Evolutionary conservation across 2,888 invertebrate species (phyloP).

Genomic region (Mythimna lalbum): DNA sequence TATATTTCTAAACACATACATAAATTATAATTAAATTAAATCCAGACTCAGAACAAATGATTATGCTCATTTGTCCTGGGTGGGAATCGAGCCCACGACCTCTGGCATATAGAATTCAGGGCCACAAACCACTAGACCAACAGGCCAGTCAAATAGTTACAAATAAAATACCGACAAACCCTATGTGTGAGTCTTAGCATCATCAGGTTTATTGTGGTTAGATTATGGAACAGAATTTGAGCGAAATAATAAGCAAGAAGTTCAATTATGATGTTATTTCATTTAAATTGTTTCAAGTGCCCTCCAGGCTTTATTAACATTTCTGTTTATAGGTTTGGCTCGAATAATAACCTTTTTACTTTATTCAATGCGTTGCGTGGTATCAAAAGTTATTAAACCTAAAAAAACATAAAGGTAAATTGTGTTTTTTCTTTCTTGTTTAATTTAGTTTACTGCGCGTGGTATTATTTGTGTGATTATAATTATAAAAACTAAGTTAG

Average conservation of each 20-base stretch:
- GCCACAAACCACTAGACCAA: no score
- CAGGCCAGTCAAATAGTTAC: neutral
- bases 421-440: neutral
- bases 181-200: neutral
- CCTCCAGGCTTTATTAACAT: constrained; percentile 43
- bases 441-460: no score
- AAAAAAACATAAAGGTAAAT: constrained; percentile 13
- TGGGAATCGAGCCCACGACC: no score
- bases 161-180: neutral
- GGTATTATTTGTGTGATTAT: no score
- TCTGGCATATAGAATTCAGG: no score
- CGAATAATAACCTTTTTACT: constrained; percentile 31
- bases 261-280: constrained; percentile 25
- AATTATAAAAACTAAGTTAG: neutral
- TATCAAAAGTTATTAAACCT: constrained; percentile 21
- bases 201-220: constrained; percentile 15
- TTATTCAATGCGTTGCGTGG: constrained; percentile 2
- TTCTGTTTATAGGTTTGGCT: neutral
- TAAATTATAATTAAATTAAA: no score
- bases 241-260: constrained; percentile 40
- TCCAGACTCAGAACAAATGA: no score
- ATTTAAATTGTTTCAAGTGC: constrained; percentile 33
- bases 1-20: no score
- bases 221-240: constrained; percentile 39
- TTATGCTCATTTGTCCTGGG: no score